Base-by-base conservation (phyloP, 2,797 vertebrate species). In the Danionella dracula region DNA sequence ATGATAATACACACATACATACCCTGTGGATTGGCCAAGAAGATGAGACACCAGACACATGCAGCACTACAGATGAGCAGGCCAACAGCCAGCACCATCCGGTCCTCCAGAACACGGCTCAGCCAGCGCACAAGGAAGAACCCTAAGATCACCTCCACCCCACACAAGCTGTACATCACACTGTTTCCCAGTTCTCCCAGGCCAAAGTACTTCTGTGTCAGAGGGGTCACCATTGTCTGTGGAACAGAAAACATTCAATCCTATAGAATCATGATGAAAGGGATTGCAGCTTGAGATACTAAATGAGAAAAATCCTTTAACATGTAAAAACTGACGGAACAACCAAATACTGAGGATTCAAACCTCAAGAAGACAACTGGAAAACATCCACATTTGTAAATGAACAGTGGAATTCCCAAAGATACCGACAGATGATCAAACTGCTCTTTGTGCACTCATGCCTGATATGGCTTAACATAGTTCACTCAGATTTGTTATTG, bases 121-220 rank as follows among this genome's bases (percentile, higher is more conserved):
- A 93, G 85, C 86, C 87, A 86, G 73, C 89, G 91, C 55, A 93
- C 90, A 4, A 90, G 83, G 76, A 93, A 87, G 82, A 93, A 93
- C 58, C 91, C 90, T 68, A 81, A 71, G 76, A 93, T 90, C 80
- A 93, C 91, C 89, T 93, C 91, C 75, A 92, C 84, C 4, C 92
- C 91, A n/a, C 91, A 92, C 75, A 92, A 78, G 74, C 90, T 84
- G 84, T 93, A 93, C 88, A 93, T 91, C 78, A 92, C 81, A 55
- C 91, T 92, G 84, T 93, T 93, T 57, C 90, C 89, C 79, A 93
- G 84, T 81, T 93, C 92, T 1, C 84, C 84, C 2, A 93, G 92
- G 71, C 85, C 71, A 50, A 93, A 90, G 84, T 87, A 86, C 37
- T 74, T 86, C 82, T 93, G 91, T 0, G 92, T 93, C 79, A 93